These are phyloP conservation scores for Ictalurus furcatus DNA, from an alignment of 2,113 vertebrate genomes.

Conservation along the genomic window DNA sequence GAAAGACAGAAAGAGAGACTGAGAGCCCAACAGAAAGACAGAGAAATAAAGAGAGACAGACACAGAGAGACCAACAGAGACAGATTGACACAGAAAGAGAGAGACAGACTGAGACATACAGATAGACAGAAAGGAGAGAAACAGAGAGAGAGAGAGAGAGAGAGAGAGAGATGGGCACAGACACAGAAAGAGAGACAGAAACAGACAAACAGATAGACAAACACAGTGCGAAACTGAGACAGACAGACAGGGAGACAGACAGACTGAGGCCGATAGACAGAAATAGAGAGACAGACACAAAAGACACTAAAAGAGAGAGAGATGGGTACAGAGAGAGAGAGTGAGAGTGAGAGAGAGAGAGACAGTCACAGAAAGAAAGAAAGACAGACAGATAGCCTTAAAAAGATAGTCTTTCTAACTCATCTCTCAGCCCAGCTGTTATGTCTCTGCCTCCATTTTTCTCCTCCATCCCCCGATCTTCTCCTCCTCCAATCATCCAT, in stretches of 20 bases:
- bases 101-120: not conserved
- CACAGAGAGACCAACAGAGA: not conserved
- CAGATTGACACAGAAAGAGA: not conserved
- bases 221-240: too few species aligned
- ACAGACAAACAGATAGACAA: not conserved
- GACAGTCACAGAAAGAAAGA: not conserved
- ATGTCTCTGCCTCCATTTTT: not conserved
- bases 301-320: not conserved
- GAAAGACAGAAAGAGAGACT: not conserved
- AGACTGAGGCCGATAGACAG: not conserved
- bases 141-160: not conserved
- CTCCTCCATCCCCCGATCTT: constrained; percentile 12
- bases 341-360: not conserved
- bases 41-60: not conserved
- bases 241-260: too few species aligned
- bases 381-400: too few species aligned
- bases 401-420: not conserved
- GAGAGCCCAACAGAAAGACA: not conserved
- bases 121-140: too few species aligned
- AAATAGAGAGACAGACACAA: not conserved
- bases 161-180: not conserved
- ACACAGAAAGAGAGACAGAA: not conserved
- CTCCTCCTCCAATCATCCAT: constrained; percentile 1
- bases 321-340: not conserved
- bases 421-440: constrained; percentile 11